Evolutionary conservation across 2,113 vertebrate species (phyloP).

Genomic region (Zapus hudsonius): DNA sequence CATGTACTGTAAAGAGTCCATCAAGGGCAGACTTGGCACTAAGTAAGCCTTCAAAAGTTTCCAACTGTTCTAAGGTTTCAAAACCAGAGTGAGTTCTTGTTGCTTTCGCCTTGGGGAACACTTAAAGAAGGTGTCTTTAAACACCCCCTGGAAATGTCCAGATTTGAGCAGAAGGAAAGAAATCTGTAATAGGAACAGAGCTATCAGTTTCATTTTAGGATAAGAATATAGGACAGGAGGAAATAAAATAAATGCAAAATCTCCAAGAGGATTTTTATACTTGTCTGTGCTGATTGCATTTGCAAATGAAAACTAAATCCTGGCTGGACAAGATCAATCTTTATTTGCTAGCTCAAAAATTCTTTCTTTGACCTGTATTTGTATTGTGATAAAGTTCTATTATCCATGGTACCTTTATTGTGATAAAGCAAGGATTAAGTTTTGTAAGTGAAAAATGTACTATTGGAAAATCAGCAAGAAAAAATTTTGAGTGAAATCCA

Average conservation of each 20-base stretch:
- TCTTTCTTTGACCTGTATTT: neutral
- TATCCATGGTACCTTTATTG: neutral
- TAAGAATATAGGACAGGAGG: slow-evolving; percentile 52
- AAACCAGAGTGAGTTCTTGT: slow-evolving; percentile 45
- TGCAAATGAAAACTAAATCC: neutral
- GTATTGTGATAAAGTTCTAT: neutral
- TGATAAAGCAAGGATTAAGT: slow-evolving; percentile 32
- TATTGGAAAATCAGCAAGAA: slow-evolving; percentile 47
- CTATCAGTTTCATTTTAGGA: slow-evolving; percentile 24
- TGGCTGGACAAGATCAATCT: neutral
- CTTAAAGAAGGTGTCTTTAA: slow-evolving; percentile 66
- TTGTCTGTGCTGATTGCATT: neutral
- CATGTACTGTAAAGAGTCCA: slow-evolving; percentile 60
- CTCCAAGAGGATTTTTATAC: neutral
- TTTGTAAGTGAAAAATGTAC: slow-evolving; percentile 36
- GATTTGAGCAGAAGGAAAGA: slow-evolving; percentile 48
- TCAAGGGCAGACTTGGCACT: slow-evolving; percentile 64
- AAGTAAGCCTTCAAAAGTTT: slow-evolving; percentile 71
- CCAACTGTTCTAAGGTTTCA: slow-evolving; percentile 70
- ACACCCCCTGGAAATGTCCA: slow-evolving; percentile 16
- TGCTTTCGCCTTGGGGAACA: slow-evolving; percentile 53
- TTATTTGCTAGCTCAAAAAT: neutral
- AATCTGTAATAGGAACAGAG: slow-evolving; percentile 35
- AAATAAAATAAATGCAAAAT: neutral
- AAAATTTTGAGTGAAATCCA: slow-evolving; percentile 27